These are phyloP conservation scores for Crocuta crocuta DNA, from an alignment of 2,113 vertebrate genomes.

Conservation along the genomic window DNA sequence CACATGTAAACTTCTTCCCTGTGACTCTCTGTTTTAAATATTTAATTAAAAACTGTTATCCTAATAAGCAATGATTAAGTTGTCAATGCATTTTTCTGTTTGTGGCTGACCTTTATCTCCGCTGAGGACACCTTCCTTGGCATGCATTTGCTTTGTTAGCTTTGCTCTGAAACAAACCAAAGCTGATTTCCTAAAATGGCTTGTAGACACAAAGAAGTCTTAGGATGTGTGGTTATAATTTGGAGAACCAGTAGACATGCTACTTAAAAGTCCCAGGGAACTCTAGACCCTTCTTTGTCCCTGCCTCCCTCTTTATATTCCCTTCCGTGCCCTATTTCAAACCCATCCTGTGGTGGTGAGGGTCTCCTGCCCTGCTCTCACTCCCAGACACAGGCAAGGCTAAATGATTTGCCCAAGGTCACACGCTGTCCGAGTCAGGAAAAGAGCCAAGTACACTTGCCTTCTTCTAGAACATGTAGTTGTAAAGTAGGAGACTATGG, in stretches of 20 bases:
- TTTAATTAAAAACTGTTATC: conserved; percentile 82
- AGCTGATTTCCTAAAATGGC: neutral
- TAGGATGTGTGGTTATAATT: neutral
- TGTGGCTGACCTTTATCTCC: conserved; percentile 21
- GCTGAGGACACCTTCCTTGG: conserved; percentile 55
- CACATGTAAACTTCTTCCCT: conserved; percentile 80
- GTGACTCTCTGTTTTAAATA: conserved; percentile 74
- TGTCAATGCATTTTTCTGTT: conserved; percentile 70
- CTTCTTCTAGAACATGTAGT: neutral
- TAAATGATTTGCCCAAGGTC: conserved; percentile 36
- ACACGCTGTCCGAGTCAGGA: neutral
- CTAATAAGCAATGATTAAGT: conserved; percentile 76
- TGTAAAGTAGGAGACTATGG: neutral
- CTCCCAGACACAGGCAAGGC: neutral
- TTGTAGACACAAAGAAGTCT: neutral
- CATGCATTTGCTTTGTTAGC: conserved; percentile 73
- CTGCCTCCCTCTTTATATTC: neutral
- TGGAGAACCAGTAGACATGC: neutral
- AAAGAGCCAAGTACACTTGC: neutral
- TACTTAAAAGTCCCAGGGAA: neutral
- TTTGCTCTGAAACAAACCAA: conserved; percentile 75
- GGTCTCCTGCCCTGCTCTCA: too few species aligned
- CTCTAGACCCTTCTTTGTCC: neutral
- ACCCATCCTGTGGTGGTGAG: neutral
- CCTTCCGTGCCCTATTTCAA: neutral